Evolutionary conservation across 1,140 invertebrate species (phyloP).

Genomic region (Microplitis demolitor): DNA sequence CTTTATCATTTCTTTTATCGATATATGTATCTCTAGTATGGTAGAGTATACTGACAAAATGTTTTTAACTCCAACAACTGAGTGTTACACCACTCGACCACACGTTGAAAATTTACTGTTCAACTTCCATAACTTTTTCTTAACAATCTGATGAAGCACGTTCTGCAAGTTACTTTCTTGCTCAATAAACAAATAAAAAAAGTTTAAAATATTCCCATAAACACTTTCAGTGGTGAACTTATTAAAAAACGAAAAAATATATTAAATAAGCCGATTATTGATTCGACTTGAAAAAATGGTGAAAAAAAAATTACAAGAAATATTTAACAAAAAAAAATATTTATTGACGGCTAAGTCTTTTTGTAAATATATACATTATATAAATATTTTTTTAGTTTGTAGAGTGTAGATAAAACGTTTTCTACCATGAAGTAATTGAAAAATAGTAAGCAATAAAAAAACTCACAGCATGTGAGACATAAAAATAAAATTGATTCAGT

Average conservation of each 20-base stretch:
- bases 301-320: not conserved
- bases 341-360: no score
- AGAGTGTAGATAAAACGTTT: no score
- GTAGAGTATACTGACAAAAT: constrained; percentile 1
- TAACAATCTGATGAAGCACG: constrained; percentile 12
- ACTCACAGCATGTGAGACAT: no score
- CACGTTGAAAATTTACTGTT: constrained; percentile 20
- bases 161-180: constrained; percentile 1
- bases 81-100: constrained; percentile 19
- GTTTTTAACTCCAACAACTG: not conserved
- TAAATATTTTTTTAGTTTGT: no score
- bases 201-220: not conserved
- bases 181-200: not conserved
- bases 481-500: no score
- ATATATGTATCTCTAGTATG: not conserved
- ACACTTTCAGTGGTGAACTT: not conserved
- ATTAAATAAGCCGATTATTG: not conserved
- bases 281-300: not conserved
- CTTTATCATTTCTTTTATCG: not conserved
- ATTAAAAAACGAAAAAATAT: not conserved
- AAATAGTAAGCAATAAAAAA: no score
- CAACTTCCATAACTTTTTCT: constrained; percentile 9
- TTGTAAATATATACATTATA: no score
- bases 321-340: no score
- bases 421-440: no score